A percentile compares a stretch with the other conserved stretches of the same genome.
Conservation (phyloP, 2,113 vertebrate genomes). For the Poeciliopsis occidentalis region DNA sequence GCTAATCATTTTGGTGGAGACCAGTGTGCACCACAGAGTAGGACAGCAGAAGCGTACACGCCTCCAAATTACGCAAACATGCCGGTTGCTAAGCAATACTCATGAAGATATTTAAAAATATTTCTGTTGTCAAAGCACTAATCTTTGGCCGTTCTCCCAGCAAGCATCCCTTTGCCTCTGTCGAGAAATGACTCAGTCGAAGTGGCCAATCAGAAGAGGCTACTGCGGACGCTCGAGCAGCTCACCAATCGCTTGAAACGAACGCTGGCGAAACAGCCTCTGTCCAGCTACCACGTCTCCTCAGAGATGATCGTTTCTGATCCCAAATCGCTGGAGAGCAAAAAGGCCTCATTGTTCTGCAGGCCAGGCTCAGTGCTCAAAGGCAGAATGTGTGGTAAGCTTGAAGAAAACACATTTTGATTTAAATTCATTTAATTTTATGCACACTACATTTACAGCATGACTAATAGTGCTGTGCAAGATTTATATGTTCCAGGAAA, state of each 20-base stretch:
- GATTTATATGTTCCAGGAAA: neutral
- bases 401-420: neutral
- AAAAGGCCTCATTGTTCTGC: conserved; percentile 90
- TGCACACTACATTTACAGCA: conserved; percentile 2
- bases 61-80: neutral
- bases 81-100: neutral
- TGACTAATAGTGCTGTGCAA: neutral
- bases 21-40: neutral
- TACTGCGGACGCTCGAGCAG: conserved; percentile 89
- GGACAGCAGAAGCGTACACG: neutral
- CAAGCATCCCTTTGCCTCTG: conserved; percentile 92
- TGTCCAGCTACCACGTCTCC: conserved; percentile 90
- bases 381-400: conserved; percentile 94
- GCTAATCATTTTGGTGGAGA: neutral
- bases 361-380: conserved; percentile 92
- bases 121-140: conserved; percentile 31
- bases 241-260: conserved; percentile 92
- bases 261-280: conserved; percentile 88
- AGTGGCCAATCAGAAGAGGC: conserved; percentile 90
- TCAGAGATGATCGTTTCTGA: conserved; percentile 92
- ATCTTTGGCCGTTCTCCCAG: conserved; percentile 83
- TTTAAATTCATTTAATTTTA: neutral
- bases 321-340: conserved; percentile 90
- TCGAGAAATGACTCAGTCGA: conserved; percentile 94
- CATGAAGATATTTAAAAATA: neutral